A percentile compares a stretch with the other conserved stretches of the same genome.
phyloP scores from a whole-genome alignment of 92 coral and sea anemone genomes.

The Blastomussa wellsi region DNA sequence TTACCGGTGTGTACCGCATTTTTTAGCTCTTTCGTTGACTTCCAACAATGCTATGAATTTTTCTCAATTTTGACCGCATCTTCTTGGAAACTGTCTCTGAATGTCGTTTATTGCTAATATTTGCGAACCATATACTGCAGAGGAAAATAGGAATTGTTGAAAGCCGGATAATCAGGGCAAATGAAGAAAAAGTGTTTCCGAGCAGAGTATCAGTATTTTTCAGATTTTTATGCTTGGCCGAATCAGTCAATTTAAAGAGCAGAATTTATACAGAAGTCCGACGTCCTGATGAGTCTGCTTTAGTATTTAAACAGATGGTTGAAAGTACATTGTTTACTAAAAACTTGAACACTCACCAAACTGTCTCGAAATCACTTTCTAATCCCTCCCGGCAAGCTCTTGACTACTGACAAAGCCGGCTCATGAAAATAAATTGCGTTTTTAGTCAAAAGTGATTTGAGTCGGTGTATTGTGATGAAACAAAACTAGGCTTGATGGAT shows the following conservation, averaged over 20 bases:
- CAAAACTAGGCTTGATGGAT: background rate
- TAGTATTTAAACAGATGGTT: background rate
- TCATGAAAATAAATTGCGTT: constrained; percentile 15
- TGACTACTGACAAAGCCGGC: constrained; percentile 3
- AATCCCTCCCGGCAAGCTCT: background rate
- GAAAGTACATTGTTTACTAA: background rate
- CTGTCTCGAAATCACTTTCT: constrained; percentile 14
- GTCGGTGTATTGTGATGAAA: constrained; percentile 14
- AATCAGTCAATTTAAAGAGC: background rate
- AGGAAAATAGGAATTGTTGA: background rate
- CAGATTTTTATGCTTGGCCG: background rate
- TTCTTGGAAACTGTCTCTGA: background rate
- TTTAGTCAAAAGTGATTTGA: background rate
- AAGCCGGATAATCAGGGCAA: background rate
- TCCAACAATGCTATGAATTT: background rate
- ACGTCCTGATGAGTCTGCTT: background rate
- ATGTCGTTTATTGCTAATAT: background rate
- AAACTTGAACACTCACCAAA: constrained; percentile 2
- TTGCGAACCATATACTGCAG: background rate
- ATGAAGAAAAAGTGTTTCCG: background rate
- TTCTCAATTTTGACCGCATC: background rate
- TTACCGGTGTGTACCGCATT: background rate
- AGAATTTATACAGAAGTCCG: background rate
- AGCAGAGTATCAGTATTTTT: background rate
- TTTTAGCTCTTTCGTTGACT: background rate